These are phyloP conservation scores for Florisuga fusca DNA, from an alignment of 2,797 vertebrate genomes.

Conservation along the genomic window DNA sequence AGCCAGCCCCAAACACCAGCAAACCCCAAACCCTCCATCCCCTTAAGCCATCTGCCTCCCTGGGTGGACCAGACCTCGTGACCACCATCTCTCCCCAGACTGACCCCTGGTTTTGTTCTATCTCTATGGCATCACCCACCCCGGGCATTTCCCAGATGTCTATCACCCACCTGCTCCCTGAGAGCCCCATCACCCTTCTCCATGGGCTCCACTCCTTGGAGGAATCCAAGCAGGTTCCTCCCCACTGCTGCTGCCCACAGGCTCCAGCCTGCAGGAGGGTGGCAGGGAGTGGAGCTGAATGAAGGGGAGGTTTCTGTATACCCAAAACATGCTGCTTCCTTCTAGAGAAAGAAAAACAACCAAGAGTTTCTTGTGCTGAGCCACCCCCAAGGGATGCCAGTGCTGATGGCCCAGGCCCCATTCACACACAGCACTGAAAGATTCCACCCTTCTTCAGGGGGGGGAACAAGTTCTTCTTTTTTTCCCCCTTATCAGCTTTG, in stretches of 20 bases:
- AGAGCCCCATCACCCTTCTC: neutral
- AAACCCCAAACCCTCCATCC: neutral
- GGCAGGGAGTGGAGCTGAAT: neutral
- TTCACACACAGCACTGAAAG: neutral
- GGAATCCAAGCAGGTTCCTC: neutral
- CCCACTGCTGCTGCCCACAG: neutral
- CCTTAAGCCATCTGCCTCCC: neutral
- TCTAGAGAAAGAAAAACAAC: neutral
- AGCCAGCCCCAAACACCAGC: neutral
- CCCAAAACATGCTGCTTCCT: neutral
- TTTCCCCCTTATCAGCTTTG: neutral
- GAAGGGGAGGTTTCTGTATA: neutral
- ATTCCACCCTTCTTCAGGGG: neutral
- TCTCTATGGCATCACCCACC: fast-evolving
- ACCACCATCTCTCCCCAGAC: neutral
- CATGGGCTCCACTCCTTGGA: neutral
- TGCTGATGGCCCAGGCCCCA: fast-evolving
- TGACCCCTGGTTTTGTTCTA: neutral
- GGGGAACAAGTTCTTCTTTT: neutral
- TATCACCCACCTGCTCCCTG: neutral
- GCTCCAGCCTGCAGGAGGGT: neutral
- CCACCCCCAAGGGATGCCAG: neutral
- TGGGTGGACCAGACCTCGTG: neutral
- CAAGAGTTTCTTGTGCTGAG: neutral
- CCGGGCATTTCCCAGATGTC: fast-evolving